These are phyloP conservation scores for Cotesia chilonis DNA, from an alignment of 1,140 invertebrate species.

Conservation along the genomic window DNA sequence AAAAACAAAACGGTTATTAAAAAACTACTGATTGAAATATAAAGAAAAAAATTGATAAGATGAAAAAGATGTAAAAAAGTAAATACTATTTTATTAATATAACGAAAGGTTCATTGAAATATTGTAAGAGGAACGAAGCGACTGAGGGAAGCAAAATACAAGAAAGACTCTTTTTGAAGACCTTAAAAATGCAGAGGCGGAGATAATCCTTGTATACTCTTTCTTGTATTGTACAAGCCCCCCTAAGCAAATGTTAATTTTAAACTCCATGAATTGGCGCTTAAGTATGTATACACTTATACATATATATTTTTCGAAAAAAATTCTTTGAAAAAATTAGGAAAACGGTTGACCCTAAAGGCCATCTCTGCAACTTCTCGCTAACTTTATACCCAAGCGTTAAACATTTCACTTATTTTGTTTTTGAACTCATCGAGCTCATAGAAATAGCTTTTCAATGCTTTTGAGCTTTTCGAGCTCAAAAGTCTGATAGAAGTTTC, in stretches of 20 bases:
- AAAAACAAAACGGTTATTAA: no score
- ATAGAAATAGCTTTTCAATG: no score
- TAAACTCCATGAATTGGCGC: not conserved
- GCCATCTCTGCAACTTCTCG: no score
- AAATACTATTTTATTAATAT: conserved; percentile 43
- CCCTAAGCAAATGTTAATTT: conserved; percentile 40
- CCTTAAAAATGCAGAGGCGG: conserved; percentile 41
- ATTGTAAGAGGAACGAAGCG: conserved; percentile 19
- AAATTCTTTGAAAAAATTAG: no score
- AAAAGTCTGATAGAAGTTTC: no score
- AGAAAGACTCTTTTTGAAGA: conserved; percentile 20
- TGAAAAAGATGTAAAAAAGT: conserved; percentile 22
- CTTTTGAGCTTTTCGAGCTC: no score
- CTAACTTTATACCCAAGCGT: no score
- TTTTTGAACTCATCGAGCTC: no score
- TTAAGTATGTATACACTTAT: not conserved
- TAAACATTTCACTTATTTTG: no score
- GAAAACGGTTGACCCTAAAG: no score
- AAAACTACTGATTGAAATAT: not conserved
- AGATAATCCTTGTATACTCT: conserved; percentile 24
- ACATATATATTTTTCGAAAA: not conserved
- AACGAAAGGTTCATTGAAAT: conserved; percentile 34
- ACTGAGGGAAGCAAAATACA: conserved; percentile 6
- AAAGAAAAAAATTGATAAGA: conserved; percentile 26
- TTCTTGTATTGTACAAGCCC: conserved; percentile 41